Evolutionary conservation across 2,113 vertebrate species (phyloP).

Genomic region (Podocnemis expansa): DNA sequence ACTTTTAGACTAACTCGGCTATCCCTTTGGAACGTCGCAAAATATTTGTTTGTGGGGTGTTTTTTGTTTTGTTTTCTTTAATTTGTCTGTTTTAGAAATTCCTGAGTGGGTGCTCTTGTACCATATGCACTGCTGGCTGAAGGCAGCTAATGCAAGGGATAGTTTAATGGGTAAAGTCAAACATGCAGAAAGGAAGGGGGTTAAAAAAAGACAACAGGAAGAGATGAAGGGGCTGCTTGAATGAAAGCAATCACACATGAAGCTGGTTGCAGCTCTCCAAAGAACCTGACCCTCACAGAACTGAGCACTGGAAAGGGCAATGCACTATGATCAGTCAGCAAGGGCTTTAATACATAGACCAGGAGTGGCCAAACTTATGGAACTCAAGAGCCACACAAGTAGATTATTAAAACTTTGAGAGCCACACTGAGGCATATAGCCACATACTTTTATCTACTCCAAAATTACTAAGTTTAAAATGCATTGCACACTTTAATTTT

Average conservation of each 20-base stretch:
- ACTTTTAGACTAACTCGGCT: too few species aligned
- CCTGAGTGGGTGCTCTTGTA: neutral
- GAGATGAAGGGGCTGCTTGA: neutral
- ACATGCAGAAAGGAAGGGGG: neutral
- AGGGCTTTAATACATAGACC: neutral
- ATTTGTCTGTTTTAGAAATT: neutral
- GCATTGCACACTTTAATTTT: too few species aligned
- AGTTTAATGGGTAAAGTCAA: neutral
- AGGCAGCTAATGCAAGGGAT: neutral
- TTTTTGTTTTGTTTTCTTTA: neutral
- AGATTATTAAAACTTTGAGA: too few species aligned
- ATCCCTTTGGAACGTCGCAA: neutral
- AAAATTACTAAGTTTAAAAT: too few species aligned
- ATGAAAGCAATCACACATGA: neutral
- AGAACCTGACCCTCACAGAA: neutral
- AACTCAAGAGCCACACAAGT: too few species aligned
- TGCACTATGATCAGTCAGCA: neutral
- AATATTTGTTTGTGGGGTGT: neutral
- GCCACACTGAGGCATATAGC: too few species aligned
- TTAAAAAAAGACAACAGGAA: neutral
- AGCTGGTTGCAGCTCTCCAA: neutral
- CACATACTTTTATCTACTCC: too few species aligned
- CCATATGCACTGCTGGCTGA: neutral
- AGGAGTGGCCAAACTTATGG: too few species aligned
- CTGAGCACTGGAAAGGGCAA: neutral